Percentiles rank a stretch among this genome's conserved stretches.
These are phyloP conservation scores for Polypedilum pembai DNA, from an alignment of 1,140 invertebrate genomes.

Conservation along the genomic window DNA sequence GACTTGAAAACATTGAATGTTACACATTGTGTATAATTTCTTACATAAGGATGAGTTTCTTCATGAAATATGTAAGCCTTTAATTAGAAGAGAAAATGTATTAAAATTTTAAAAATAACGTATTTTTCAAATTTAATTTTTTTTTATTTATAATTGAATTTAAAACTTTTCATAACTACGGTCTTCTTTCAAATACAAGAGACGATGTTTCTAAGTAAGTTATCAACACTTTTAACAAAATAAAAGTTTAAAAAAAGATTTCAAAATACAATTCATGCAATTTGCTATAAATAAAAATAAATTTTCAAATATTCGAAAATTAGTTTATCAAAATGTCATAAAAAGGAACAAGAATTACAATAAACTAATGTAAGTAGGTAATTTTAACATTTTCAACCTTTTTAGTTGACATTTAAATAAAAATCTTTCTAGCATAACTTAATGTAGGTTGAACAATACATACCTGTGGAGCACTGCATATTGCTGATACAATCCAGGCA, in stretches of 20 bases:
- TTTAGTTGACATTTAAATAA: too few species aligned
- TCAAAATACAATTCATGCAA: too few species aligned
- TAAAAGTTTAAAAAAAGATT: not conserved
- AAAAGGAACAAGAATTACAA: too few species aligned
- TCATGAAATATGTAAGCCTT: conserved; percentile 74
- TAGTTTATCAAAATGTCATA: too few species aligned
- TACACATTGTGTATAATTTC: conserved; percentile 75
- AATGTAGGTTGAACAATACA: conserved; percentile 31
- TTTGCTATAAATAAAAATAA: too few species aligned
- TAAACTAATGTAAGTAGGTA: too few species aligned
- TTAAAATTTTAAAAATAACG: conserved; percentile 29
- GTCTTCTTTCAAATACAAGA: not conserved
- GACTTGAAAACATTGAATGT: conserved; percentile 39
- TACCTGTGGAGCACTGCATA: conserved; percentile 82
- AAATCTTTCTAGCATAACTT: too few species aligned
- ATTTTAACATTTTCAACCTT: too few species aligned
- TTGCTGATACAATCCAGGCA: conserved; percentile 67
- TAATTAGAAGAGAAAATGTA: conserved; percentile 31
- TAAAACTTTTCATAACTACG: not conserved
- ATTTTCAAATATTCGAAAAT: too few species aligned
- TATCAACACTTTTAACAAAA: too few species aligned
- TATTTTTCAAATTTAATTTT: not conserved
- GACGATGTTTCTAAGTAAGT: not conserved
- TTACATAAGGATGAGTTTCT: conserved; percentile 62
- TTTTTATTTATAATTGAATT: conserved; percentile 1